These are phyloP conservation scores for Malurus leucopterus DNA, from an alignment of 2,797 vertebrate species.

Conservation along the genomic window DNA sequence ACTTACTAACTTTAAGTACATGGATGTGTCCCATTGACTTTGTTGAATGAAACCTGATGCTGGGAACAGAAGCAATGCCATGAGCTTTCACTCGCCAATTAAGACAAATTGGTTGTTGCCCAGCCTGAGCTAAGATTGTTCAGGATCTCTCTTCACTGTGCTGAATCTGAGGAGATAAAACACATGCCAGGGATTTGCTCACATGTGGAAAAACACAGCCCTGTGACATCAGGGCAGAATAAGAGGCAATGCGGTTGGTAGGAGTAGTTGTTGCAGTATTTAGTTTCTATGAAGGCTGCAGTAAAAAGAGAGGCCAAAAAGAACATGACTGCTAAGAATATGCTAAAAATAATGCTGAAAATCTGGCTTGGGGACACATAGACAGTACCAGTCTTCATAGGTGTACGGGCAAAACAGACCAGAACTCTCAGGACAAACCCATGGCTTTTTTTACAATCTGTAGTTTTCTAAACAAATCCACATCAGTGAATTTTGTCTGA, in stretches of 20 bases:
- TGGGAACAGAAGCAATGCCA: slow-evolving; percentile 14
- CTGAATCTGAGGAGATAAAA: slow-evolving; percentile 12
- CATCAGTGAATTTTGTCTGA: background rate
- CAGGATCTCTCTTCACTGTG: background rate
- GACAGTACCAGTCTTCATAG: background rate
- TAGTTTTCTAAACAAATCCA: background rate
- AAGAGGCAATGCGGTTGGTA: background rate
- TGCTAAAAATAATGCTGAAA: background rate
- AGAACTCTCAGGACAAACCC: background rate
- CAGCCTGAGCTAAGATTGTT: background rate
- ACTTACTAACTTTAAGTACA: background rate
- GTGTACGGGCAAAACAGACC: background rate
- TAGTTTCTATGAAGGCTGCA: background rate
- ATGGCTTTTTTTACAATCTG: background rate
- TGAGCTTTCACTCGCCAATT: slow-evolving; percentile 1
- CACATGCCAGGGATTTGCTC: background rate
- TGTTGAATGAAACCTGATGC: slow-evolving; percentile 36
- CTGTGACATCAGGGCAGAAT: background rate
- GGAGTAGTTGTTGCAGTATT: background rate
- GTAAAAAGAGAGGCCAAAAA: background rate
- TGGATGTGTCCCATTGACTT: slow-evolving; percentile 3
- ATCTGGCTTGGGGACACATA: background rate
- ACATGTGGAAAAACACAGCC: background rate
- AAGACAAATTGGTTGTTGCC: slow-evolving; percentile 13
- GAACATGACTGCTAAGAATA: background rate